Evolutionary conservation across 1,140 invertebrate species (phyloP), one percentile per base, ranked within the genome.

Genomic region (Elymnias hypermnestra): DNA sequence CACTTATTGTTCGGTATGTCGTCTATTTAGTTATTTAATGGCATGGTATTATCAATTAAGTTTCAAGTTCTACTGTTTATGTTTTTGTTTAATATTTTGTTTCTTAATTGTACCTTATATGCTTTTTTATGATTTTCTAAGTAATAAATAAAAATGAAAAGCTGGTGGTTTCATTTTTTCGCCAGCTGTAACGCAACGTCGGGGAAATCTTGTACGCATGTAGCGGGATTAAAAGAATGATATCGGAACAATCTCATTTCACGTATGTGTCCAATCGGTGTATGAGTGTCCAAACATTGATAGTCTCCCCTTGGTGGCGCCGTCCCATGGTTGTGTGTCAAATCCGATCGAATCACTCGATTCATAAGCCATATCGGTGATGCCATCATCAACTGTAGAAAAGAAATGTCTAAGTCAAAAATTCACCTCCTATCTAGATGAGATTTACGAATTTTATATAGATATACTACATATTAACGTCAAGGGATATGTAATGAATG

Each of bases 301-400:
- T 83, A 85, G 17, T 75, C 59, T 0, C 78, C 82, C 28, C 56
- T 63, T 1, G 82, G 76, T 1, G 78, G 82, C 14, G 75, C 78
- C 7, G 81, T 76, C 6, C 73, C 72, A 19, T 81, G 66, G 44
- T 78, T 85, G 23, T 83, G 81, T 2, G 81, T 85, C 29, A 81
- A 42, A 44, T 82, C 67, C 3, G 81, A 85, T 1, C 74, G 60
- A 22, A 85, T 83, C 0, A 79, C 66, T 5, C 78, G 53, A 42
- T 85, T 83, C 17, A 83, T 33, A 29, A 84, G 46, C 74, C 73
- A 83, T 1, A 49, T 21, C 1, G 72, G 59, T 10, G 74, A 70
- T 2, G 63, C 13, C 73, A 83, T 73, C 10, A 57, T 74, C 23
- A 85, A 40, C 81, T 85, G 61, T 69, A 74, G 33, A 39, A 38